phyloP scores from a whole-genome alignment of 1,140 invertebrate species.

The Hirudo medicinalis region DNA sequence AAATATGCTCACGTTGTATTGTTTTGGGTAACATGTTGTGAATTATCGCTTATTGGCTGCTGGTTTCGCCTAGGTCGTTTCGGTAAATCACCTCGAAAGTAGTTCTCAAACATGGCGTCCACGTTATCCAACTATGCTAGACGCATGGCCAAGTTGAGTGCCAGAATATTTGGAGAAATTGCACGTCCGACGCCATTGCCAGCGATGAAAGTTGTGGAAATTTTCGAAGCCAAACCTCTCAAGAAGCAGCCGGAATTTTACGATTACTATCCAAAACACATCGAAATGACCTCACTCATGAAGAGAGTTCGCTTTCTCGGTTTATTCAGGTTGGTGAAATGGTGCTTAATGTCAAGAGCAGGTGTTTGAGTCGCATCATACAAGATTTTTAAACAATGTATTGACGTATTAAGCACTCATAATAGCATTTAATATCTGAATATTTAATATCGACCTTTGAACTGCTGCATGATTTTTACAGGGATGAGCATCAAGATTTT shows the following conservation, averaged over 20 bases:
- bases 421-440: no score
- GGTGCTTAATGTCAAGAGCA: not conserved
- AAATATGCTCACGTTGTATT: no score
- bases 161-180: slow-evolving; percentile 78
- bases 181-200: slow-evolving; percentile 48
- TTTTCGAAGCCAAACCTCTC: slow-evolving; percentile 61
- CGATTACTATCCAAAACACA: slow-evolving; percentile 62
- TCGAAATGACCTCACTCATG: slow-evolving; percentile 28
- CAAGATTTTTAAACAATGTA: no score
- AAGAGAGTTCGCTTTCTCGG: slow-evolving; percentile 29
- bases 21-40: no score
- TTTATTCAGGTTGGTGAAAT: slow-evolving; percentile 29
- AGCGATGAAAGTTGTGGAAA: slow-evolving; percentile 54
- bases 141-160: slow-evolving; percentile 70
- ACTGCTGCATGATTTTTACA: slow-evolving; percentile 21
- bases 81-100: not conserved
- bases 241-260: slow-evolving; percentile 59
- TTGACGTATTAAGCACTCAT: no score
- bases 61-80: no score
- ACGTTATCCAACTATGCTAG: slow-evolving; percentile 51
- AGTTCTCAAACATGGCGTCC: not conserved
- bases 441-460: not conserved
- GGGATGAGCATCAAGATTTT: slow-evolving; percentile 83
- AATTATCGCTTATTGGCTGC: no score
- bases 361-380: no score